Evolutionary conservation across 2,113 vertebrate species (phyloP), one percentile per base, ranked within the genome.

Genomic region (Lampris incognitus): DNA sequence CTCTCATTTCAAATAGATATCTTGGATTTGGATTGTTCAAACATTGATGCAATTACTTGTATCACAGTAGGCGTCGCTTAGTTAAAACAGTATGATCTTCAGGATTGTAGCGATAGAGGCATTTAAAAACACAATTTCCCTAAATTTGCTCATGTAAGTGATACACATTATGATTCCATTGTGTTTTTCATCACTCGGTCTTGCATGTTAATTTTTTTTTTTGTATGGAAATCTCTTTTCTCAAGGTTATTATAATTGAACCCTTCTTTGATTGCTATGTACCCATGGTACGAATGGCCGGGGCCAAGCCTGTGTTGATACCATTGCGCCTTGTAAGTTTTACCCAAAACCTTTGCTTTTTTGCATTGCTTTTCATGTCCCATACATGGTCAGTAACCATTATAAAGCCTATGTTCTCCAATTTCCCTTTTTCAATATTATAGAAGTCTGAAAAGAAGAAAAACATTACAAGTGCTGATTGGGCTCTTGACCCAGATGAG

Each of bases 221-320:
- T 1, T 59, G 2, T 51, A 6, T 39, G 52, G 3, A 49, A n/a
- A 37, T 9, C 46, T 3, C 36, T 6, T 66, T 39, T n/a, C 13
- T 84, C 2, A 46, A 99, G 98, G 96, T 99, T 61, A 97, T 99
- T 91, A 96, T 99, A 72, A 97, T 98, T 55, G 97, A 98, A 61
- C 98, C 98, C 9, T 99, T 96, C 91, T 99, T 94, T 74, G 97
- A 99, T 66, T 99, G 96, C 84, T 99, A 99, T 0, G 95, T 96
- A 10, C 94, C 97, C 1, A 98, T 99, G 98, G 95, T 98, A 36
- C 95, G 88, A 82, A 99, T 99, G 98, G 97, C 95, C 0, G 96
- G 97, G 78, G 98, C 93, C 66, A 97, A 88, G 42, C 97, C 98
- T 65, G 93, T 99, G 81, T 92, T 95, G 63, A 95, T 99, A 76